Evolutionary conservation across 2,888 invertebrate genomes (phyloP).

Genomic region (Ectemnius continuus): DNA sequence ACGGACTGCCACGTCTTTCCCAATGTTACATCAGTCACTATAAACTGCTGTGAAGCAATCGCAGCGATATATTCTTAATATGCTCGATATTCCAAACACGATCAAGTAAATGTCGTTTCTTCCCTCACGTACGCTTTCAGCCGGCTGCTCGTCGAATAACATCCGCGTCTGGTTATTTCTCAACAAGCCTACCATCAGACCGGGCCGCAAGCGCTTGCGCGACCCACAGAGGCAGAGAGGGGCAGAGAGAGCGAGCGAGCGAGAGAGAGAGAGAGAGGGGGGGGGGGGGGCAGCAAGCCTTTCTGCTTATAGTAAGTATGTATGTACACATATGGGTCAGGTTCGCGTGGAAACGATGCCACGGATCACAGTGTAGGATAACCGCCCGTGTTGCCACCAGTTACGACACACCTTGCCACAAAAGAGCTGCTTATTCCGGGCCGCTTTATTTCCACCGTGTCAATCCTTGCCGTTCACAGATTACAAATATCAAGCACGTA

Average conservation of each 20-base stretch:
- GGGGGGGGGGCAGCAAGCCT: too few relatives aligned
- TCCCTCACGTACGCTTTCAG: not conserved
- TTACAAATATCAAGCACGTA: not conserved
- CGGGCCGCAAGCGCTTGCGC: too few relatives aligned
- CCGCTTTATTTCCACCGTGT: not conserved
- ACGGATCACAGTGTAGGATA: not conserved
- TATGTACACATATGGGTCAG: constrained; percentile 6
- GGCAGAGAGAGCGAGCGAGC: too few relatives aligned
- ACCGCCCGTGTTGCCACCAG: not conserved
- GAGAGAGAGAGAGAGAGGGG: too few relatives aligned
- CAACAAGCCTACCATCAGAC: not conserved
- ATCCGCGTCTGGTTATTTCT: constrained; percentile 1
- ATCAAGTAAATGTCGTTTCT: not conserved
- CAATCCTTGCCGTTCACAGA: not conserved
- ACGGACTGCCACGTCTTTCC: too few relatives aligned
- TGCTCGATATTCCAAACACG: constrained; percentile 2
- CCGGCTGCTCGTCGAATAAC: not conserved
- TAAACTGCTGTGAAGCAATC: not conserved
- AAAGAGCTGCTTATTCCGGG: not conserved
- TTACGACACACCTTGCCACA: not conserved
- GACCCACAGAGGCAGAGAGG: too few relatives aligned
- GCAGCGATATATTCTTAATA: not conserved
- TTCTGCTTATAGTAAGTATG: too few relatives aligned
- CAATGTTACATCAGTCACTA: too few relatives aligned
- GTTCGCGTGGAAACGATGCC: constrained; percentile 10